A percentile compares a stretch with the other conserved stretches of the same genome.
phyloP scores from a whole-genome alignment of 2,113 vertebrate species.

The Physeter macrocephalus region DNA sequence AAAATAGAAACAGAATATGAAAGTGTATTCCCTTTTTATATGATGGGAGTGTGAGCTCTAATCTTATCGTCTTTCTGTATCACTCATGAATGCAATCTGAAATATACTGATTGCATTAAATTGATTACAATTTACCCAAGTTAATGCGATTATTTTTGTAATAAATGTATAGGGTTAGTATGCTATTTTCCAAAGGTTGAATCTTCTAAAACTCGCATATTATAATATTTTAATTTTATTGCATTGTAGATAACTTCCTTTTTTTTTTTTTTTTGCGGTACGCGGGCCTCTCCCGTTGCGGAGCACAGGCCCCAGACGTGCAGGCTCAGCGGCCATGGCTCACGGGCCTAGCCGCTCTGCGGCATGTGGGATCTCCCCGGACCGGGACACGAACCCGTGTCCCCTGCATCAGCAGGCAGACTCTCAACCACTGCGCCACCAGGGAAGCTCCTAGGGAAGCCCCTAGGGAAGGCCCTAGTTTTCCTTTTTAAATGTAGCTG shows the following conservation, averaged over 20 bases:
- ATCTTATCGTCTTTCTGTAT: not conserved
- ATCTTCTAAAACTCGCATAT: not conserved
- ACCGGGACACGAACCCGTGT: too few relatives aligned
- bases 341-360: too few relatives aligned
- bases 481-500: not conserved
- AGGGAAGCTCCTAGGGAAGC: too few relatives aligned
- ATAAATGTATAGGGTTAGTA: not conserved
- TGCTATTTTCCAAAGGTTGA: not conserved
- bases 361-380: too few relatives aligned
- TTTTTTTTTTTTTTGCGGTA: too few relatives aligned
- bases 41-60: not conserved
- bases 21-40: not conserved
- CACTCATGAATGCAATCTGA: not conserved
- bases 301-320: too few relatives aligned
- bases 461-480: too few relatives aligned
- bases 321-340: too few relatives aligned
- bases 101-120: not conserved
- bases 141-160: not conserved
- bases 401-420: too few relatives aligned
- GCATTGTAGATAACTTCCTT: not conserved
- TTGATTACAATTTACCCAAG: not conserved
- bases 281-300: too few relatives aligned
- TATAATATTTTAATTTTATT: slow-evolving; percentile 25
- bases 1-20: not conserved
- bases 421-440: too few relatives aligned